These are phyloP conservation scores for Ectobius pallidus DNA, from an alignment of 2,888 invertebrate genomes.

Conservation along the genomic window DNA sequence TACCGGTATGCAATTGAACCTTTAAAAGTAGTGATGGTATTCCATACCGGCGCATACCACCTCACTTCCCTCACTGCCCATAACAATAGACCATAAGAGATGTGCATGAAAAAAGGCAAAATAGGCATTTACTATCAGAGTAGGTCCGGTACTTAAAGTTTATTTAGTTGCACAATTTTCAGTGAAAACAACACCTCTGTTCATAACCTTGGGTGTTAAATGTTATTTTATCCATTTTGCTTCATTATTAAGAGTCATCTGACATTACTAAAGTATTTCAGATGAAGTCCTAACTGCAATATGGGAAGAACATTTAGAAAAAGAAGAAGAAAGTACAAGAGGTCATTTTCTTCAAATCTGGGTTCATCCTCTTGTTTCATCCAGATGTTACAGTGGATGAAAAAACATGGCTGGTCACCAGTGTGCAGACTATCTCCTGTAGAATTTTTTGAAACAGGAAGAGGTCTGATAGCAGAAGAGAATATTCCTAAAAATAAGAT, in stretches of 20 bases:
- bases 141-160: background rate
- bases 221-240: too few relatives aligned
- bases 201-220: too few relatives aligned
- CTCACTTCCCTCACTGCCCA: background rate
- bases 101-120: too few relatives aligned
- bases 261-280: background rate
- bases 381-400: conserved; percentile 62
- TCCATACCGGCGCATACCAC: too few relatives aligned
- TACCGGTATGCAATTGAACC: too few relatives aligned
- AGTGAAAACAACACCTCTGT: background rate
- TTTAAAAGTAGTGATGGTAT: too few relatives aligned
- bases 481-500: conserved; percentile 62
- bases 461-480: conserved; percentile 72
- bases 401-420: conserved; percentile 62
- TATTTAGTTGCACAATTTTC: background rate
- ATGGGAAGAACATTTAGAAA: conserved; percentile 32
- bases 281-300: background rate
- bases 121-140: too few relatives aligned
- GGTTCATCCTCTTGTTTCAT: conserved; percentile 46
- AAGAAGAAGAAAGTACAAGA: background rate
- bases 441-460: conserved; percentile 69
- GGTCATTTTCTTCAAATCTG: background rate
- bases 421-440: conserved; percentile 63
- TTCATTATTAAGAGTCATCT: background rate
- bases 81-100: background rate